These are phyloP conservation scores for Bryconaethiops microstoma DNA, from an alignment of 2,797 vertebrate genomes.

Conservation along the genomic window DNA sequence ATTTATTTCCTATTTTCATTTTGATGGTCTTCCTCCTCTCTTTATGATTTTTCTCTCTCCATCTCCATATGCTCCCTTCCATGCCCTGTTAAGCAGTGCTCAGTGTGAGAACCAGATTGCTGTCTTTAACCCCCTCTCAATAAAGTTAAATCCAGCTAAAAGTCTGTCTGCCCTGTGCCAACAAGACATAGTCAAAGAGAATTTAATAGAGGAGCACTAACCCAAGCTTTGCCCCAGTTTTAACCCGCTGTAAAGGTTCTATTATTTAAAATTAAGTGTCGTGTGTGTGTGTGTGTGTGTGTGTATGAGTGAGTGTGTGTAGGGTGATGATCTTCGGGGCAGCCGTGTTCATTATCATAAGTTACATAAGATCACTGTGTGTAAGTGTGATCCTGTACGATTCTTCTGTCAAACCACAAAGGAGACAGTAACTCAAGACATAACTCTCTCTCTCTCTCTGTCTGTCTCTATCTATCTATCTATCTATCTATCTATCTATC, in stretches of 20 bases:
- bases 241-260: background rate
- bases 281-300: background rate
- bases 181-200: background rate
- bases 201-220: background rate
- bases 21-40: background rate
- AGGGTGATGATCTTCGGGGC: background rate
- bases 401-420: conserved; percentile 36
- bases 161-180: background rate
- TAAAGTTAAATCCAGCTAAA: conserved; percentile 1
- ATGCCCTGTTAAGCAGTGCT: background rate
- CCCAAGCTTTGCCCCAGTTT: background rate
- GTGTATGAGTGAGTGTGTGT: background rate
- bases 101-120: background rate
- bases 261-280: background rate
- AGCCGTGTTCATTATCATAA: conserved; percentile 21
- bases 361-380: conserved; percentile 32
- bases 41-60: background rate
- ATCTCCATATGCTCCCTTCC: background rate
- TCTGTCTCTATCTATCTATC: background rate
- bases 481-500: too few species aligned
- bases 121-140: background rate
- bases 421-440: conserved; percentile 26
- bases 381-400: conserved; percentile 9
- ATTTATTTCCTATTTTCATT: too few species aligned
- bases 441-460: conserved; percentile 10